Evolutionary conservation across 2,888 invertebrate genomes (phyloP).

Genomic region (Pogonocherus hispidulus): DNA sequence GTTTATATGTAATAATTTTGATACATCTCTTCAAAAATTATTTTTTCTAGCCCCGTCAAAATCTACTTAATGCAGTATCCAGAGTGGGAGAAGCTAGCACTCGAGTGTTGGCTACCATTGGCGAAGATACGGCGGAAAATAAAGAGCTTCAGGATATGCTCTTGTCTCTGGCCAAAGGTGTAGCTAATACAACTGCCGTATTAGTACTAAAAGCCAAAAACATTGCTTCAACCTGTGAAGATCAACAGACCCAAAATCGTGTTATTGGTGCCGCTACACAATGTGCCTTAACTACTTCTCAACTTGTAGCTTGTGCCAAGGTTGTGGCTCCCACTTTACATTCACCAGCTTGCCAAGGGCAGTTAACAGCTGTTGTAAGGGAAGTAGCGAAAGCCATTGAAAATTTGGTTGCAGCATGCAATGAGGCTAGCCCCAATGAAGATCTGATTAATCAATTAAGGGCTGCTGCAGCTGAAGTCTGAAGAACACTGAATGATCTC

Average conservation of each 20-base stretch:
- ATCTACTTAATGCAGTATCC: slow-evolving; percentile 93
- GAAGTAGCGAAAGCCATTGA: slow-evolving; percentile 95
- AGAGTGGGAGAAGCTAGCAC: slow-evolving; percentile 97
- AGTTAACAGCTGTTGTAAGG: slow-evolving; percentile 91
- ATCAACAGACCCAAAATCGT: slow-evolving; percentile 84
- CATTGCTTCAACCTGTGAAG: slow-evolving; percentile 90
- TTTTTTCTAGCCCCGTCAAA: slow-evolving; percentile 81
- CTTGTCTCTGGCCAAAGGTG: slow-evolving; percentile 93
- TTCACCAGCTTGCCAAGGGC: slow-evolving; percentile 88
- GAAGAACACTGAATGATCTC: slow-evolving; percentile 89
- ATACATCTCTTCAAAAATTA: background rate
- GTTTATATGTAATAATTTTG: background rate
- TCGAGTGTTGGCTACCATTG: slow-evolving; percentile 92
- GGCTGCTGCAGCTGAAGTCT: slow-evolving; percentile 89
- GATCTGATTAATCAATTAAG: slow-evolving; percentile 81
- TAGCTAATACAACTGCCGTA: slow-evolving; percentile 97
- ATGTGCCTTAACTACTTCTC: slow-evolving; percentile 97
- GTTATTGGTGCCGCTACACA: slow-evolving; percentile 97
- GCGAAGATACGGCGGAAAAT: slow-evolving; percentile 89
- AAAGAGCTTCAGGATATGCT: slow-evolving; percentile 91
- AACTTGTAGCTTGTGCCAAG: slow-evolving; percentile 97
- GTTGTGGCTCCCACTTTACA: slow-evolving; percentile 89
- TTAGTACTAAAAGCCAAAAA: slow-evolving; percentile 96
- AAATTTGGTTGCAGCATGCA: slow-evolving; percentile 86
- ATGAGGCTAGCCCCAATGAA: slow-evolving; percentile 79